Evolutionary conservation across 35 echinoderm and acorn worm species (phyloP), one percentile per base, ranked within the genome.

Genomic region (Hemicentrotus pulcherrimus): DNA sequence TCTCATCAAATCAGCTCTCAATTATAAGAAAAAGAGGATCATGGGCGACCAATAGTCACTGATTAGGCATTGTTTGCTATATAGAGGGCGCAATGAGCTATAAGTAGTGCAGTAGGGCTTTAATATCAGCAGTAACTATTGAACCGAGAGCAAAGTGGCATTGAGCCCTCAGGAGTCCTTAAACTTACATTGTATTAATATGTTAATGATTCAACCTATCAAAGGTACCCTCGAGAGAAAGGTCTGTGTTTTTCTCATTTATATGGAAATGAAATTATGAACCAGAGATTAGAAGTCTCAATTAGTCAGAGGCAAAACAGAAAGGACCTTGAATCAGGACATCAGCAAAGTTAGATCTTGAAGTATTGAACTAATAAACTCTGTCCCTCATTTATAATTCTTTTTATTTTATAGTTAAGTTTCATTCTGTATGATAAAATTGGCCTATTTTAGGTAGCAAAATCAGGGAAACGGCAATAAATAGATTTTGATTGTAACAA

Each of bases 261-360:
- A 78, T 78, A 78, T 78, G 65, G 65, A 78, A 78, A 78, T 78
- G 65, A 28, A 78, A 78, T 78, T 78, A 71, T 71, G n/a, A 78
- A 78, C 28, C 65, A 28, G 22, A 78, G 65, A 78, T 78, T 18
- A 78, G 22, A 78, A 59, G 2, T 59, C 52, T 59, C 52, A 59
- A 14, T 59, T 59, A 18, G 22, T 78, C 24, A 78, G n/a, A 22
- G 28, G 28, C 22, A 78, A 78, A 78, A 78, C 4, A 78, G 22
- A 78, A 78, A 78, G 24, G 65, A n/a, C 65, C n/a, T 78, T 78
- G 65, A 6, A 28, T n/a, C 6, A 78, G 65, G 65, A 78, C 7
- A 78, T 78, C 65, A 78, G 65, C 22, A 28, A 28, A n/a, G 19
- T 78, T 78, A 78, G 65, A 78, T 28, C 22, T n/a, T 28, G 5